These are phyloP conservation scores for Dreissena polymorpha DNA, from an alignment of 1,140 invertebrate genomes.

Conservation along the genomic window DNA sequence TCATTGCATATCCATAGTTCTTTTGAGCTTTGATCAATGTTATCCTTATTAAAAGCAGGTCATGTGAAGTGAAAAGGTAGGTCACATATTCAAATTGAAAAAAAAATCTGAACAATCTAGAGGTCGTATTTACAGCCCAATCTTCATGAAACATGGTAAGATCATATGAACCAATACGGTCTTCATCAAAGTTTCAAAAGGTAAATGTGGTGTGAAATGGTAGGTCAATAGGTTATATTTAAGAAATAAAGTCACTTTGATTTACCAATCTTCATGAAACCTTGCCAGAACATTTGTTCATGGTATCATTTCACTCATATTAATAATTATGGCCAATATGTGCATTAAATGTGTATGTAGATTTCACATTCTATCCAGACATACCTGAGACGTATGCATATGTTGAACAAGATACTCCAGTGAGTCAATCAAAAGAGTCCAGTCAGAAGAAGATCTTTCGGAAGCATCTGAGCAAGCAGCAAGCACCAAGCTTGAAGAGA, in stretches of 20 bases:
- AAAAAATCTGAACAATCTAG: too few species aligned
- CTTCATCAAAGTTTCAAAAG: background rate
- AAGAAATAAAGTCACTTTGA: background rate
- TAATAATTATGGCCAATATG: background rate
- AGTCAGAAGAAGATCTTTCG: conserved; percentile 42
- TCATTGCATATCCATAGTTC: too few species aligned
- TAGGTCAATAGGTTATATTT: background rate
- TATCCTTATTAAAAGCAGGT: too few species aligned
- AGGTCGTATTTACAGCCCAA: too few species aligned
- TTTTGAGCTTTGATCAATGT: too few species aligned
- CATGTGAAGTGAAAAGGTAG: too few species aligned
- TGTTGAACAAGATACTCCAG: conserved; percentile 11
- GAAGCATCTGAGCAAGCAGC: conserved; percentile 28
- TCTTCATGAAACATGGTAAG: too few species aligned
- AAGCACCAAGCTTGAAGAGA: conserved; percentile 25
- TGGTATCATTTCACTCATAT: background rate
- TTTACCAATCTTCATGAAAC: background rate
- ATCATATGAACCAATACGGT: too few species aligned
- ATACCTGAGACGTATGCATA: conserved; percentile 22
- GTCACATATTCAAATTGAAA: too few species aligned
- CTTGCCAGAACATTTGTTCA: background rate
- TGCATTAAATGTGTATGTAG: background rate
- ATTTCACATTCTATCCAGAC: background rate
- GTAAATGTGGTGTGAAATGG: too few species aligned
- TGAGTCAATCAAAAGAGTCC: background rate